phyloP scores from a whole-genome alignment of 2,113 vertebrate species.

The Corapipo altera region DNA sequence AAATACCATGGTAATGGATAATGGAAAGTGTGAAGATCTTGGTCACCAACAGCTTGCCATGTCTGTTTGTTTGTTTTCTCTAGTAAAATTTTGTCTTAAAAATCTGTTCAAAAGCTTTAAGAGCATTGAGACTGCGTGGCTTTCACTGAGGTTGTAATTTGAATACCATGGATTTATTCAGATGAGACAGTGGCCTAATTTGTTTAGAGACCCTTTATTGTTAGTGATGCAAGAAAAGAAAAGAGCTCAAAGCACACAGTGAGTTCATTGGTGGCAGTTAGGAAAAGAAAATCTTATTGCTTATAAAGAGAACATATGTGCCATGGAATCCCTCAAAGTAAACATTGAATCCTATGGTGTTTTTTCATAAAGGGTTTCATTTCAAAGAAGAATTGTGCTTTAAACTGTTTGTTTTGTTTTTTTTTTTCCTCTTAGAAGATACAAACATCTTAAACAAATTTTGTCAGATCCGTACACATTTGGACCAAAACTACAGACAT shows the following conservation, averaged over 20 bases:
- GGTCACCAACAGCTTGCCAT: neutral
- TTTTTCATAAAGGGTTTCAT: neutral
- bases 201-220: slow-evolving; percentile 22
- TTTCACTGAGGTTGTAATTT: neutral
- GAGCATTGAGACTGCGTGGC: neutral
- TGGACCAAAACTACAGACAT: neutral
- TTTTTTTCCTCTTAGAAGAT: neutral
- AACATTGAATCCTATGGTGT: neutral
- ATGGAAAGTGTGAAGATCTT: neutral
- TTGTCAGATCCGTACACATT: neutral
- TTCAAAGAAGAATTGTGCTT: neutral
- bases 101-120: slow-evolving; percentile 23
- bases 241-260: neutral
- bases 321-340: neutral
- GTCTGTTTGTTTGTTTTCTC: slow-evolving; percentile 11
- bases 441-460: neutral
- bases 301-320: neutral
- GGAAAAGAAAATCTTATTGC: neutral
- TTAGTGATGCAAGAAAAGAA: neutral
- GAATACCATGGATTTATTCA: slow-evolving; percentile 47
- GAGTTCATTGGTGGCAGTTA: neutral
- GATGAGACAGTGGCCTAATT: slow-evolving; percentile 23
- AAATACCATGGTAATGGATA: neutral
- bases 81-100: slow-evolving; percentile 7
- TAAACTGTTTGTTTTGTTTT: neutral